These are phyloP conservation scores for Takifugu rubripes DNA, from an alignment of 2,797 vertebrate genomes.

Conservation along the genomic window DNA sequence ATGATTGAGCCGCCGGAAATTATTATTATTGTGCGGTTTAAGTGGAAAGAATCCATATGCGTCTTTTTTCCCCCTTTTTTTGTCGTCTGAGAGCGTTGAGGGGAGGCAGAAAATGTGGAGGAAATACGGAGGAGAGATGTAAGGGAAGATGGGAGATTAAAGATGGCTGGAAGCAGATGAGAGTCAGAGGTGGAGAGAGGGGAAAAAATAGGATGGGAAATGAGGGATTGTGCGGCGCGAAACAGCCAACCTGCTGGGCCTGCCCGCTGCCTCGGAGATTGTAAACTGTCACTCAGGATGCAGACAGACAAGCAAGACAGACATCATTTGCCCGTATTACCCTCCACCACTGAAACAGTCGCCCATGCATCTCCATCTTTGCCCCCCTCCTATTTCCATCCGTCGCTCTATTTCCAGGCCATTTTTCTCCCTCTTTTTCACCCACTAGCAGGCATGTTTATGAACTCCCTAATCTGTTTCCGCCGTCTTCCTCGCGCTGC, in stretches of 20 bases:
- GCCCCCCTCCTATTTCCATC: slow-evolving; percentile 25
- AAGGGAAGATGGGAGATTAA: slow-evolving; percentile 30
- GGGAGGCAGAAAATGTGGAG: slow-evolving; percentile 2
- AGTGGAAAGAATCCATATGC: background rate
- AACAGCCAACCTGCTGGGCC: slow-evolving; percentile 60
- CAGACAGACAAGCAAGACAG: slow-evolving; percentile 66
- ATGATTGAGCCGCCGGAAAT: slow-evolving; percentile 2
- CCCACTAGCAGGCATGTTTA: slow-evolving; percentile 46
- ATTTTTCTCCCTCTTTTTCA: background rate
- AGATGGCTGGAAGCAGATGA: slow-evolving; percentile 45
- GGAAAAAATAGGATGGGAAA: slow-evolving; percentile 41
- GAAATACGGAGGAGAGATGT: slow-evolving; percentile 20
- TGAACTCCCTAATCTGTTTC: slow-evolving; percentile 46
- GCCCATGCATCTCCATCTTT: slow-evolving; percentile 29
- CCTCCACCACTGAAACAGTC: slow-evolving; percentile 46
- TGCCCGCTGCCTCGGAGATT: slow-evolving; percentile 67
- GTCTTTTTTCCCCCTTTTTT: slow-evolving; percentile 1
- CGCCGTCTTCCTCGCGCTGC: slow-evolving; percentile 19
- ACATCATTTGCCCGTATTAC: slow-evolving; percentile 65
- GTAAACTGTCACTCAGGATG: slow-evolving; percentile 75
- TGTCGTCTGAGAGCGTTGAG: slow-evolving; percentile 1
- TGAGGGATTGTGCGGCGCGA: slow-evolving; percentile 55
- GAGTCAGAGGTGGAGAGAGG: slow-evolving; percentile 32
- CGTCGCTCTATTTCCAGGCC: slow-evolving; percentile 33
- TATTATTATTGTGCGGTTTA: slow-evolving; percentile 1